Conservation (phyloP, 53 echinoderm and acorn worm species). For the Henricia sp. region DNA sequence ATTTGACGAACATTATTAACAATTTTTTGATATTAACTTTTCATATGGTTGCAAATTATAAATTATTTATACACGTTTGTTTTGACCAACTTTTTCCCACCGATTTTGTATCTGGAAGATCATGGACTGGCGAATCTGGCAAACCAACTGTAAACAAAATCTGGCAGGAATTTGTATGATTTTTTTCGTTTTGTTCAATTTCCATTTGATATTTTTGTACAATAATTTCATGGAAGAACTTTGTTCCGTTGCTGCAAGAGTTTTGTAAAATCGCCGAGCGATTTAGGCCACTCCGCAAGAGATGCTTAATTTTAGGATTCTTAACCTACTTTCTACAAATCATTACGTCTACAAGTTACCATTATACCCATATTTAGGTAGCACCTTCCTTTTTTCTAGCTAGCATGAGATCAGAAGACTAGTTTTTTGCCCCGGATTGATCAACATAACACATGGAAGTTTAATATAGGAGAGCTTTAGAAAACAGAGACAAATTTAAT, state of each 20-base stretch:
- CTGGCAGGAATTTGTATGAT: slow-evolving; percentile 29
- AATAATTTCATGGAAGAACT: slow-evolving; percentile 51
- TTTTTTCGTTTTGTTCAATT: not conserved
- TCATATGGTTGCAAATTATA: too few relatives aligned
- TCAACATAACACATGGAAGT: not conserved
- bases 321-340: slow-evolving; percentile 15
- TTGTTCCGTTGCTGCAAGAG: slow-evolving; percentile 60
- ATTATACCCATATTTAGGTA: not conserved
- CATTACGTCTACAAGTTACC: slow-evolving; percentile 37
- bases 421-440: not conserved
- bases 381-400: slow-evolving; percentile 50
- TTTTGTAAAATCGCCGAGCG: slow-evolving; percentile 17
- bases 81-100: too few relatives aligned
- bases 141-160: slow-evolving; percentile 5
- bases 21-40: too few relatives aligned
- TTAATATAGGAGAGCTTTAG: not conserved
- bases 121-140: not conserved
- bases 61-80: too few relatives aligned
- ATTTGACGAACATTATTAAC: too few relatives aligned
- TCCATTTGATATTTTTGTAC: slow-evolving; percentile 34
- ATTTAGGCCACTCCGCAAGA: slow-evolving; percentile 43
- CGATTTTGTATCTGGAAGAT: slow-evolving; percentile 57
- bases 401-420: not conserved
- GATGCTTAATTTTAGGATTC: slow-evolving; percentile 1
- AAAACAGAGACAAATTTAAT: not conserved